phyloP scores from a whole-genome alignment of 2,113 vertebrate species.

The Prionailurus viverrinus region DNA sequence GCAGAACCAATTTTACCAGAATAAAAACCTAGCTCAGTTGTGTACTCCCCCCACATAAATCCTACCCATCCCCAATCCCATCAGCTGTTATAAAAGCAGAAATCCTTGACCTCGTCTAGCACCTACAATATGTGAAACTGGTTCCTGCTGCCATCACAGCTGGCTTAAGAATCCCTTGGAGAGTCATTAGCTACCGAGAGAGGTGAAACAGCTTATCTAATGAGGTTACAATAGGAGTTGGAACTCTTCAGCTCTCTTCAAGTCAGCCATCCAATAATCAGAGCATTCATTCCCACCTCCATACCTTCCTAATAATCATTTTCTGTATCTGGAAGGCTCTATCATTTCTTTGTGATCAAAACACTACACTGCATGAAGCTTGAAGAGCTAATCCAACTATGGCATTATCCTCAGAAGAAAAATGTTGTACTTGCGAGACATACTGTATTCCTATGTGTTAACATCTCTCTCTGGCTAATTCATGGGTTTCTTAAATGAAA shows the following conservation, averaged over 20 bases:
- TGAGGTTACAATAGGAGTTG: background rate
- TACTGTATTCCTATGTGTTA: background rate
- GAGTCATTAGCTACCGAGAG: constrained; percentile 47
- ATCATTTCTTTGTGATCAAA: constrained; percentile 18
- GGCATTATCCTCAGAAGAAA: constrained; percentile 9
- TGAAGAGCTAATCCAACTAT: constrained; percentile 12
- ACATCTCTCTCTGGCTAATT: constrained; percentile 19
- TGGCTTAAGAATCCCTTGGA: constrained; percentile 33
- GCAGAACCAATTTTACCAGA: background rate
- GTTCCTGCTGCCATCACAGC: constrained; percentile 67
- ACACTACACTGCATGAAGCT: background rate
- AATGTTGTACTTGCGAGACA: constrained; percentile 9
- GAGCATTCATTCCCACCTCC: background rate
- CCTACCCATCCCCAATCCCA: background rate
- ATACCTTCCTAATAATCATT: background rate
- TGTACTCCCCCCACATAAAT: background rate
- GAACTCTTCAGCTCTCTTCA: background rate
- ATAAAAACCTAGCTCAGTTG: constrained; percentile 24
- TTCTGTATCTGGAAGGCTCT: background rate
- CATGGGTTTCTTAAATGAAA: constrained; percentile 60
- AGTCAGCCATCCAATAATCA: background rate
- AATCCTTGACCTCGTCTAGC: constrained; percentile 59
- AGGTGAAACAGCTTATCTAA: constrained; percentile 30
- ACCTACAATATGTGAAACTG: constrained; percentile 57
- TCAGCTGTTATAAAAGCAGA: constrained; percentile 60